A percentile compares a stretch with the other conserved stretches of the same genome.
Evolutionary conservation across 2,113 vertebrate species (phyloP).

Genomic region (Istiophorus platypterus): DNA sequence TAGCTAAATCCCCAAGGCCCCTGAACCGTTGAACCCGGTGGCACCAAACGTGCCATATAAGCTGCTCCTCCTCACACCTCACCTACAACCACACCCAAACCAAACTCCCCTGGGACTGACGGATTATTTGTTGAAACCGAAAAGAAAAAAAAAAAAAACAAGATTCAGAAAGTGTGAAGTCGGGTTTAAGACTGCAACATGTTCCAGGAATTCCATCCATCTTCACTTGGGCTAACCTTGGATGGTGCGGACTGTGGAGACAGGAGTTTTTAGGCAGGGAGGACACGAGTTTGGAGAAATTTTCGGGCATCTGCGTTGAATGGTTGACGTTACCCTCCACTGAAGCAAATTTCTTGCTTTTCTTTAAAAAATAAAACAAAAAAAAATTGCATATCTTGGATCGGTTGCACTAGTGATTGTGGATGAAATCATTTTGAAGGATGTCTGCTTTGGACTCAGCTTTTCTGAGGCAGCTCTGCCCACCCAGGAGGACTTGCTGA

Average conservation of each 20-base stretch:
- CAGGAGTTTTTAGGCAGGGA: constrained; percentile 8
- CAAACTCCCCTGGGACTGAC: constrained; percentile 12
- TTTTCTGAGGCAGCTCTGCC: constrained; percentile 61
- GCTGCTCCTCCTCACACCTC: constrained; percentile 30
- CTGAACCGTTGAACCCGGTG: not conserved
- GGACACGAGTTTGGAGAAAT: constrained; percentile 12
- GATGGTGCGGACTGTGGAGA: constrained; percentile 10
- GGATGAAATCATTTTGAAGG: constrained; percentile 61
- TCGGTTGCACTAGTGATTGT: constrained; percentile 35
- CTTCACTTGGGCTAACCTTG: constrained; percentile 44
- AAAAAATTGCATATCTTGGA: constrained; percentile 62
- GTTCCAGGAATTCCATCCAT: constrained; percentile 61
- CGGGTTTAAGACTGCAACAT: constrained; percentile 67
- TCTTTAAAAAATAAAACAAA: constrained; percentile 18
- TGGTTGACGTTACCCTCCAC: constrained; percentile 22
- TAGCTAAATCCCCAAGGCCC: not conserved
- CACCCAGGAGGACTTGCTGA: constrained; percentile 72
- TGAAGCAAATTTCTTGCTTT: constrained; percentile 31
- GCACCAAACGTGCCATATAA: constrained; percentile 24
- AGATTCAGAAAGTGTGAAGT: constrained; percentile 52
- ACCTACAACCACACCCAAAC: constrained; percentile 14
- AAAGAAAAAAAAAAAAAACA: constrained; percentile 26
- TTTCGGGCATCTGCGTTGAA: constrained; percentile 33
- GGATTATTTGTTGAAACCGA: constrained; percentile 65
- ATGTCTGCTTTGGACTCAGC: constrained; percentile 63